These are phyloP conservation scores for Sesia bembeciformis DNA, from an alignment of 2,888 invertebrate species.

Conservation along the genomic window DNA sequence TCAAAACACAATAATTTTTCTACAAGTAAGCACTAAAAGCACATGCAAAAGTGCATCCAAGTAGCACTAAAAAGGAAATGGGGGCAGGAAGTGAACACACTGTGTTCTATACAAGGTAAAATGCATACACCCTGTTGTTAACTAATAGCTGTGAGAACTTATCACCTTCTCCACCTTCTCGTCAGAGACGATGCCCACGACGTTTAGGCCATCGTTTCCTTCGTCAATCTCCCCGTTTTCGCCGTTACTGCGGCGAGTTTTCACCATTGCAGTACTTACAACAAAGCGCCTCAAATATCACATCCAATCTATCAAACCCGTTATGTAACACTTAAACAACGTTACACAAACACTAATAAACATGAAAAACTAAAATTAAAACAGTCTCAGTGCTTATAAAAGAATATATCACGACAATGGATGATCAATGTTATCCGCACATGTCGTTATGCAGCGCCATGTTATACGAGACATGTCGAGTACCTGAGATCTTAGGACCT, in stretches of 20 bases:
- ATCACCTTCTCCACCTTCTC: slow-evolving; percentile 55
- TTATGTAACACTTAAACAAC: slow-evolving; percentile 39
- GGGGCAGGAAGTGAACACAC: slow-evolving; percentile 39
- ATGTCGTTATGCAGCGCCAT: slow-evolving; percentile 67
- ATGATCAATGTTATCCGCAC: slow-evolving; percentile 59
- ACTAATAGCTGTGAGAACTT: background rate
- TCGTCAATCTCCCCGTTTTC: slow-evolving; percentile 70
- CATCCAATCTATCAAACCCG: slow-evolving; percentile 26
- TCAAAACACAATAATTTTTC: background rate
- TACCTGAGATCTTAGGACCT: slow-evolving; percentile 16
- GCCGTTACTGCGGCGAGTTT: slow-evolving; percentile 72
- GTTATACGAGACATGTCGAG: slow-evolving; percentile 36
- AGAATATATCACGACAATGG: slow-evolving; percentile 51
- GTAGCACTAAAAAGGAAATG: slow-evolving; percentile 20
- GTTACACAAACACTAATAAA: slow-evolving; percentile 31
- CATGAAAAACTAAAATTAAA: slow-evolving; percentile 16
- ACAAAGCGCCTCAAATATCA: slow-evolving; percentile 9
- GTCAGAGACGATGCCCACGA: slow-evolving; percentile 63
- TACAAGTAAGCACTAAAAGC: slow-evolving; percentile 22
- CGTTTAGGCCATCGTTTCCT: slow-evolving; percentile 61
- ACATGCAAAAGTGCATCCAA: slow-evolving; percentile 50
- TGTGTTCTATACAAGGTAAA: slow-evolving; percentile 32
- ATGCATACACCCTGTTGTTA: slow-evolving; percentile 24
- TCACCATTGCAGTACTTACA: slow-evolving; percentile 66
- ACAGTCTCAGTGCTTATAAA: slow-evolving; percentile 32